A percentile compares a stretch with the other conserved stretches of the same genome.
Conservation (phyloP, 2,113 vertebrate genomes). For the Myxocyprinus asiaticus region DNA sequence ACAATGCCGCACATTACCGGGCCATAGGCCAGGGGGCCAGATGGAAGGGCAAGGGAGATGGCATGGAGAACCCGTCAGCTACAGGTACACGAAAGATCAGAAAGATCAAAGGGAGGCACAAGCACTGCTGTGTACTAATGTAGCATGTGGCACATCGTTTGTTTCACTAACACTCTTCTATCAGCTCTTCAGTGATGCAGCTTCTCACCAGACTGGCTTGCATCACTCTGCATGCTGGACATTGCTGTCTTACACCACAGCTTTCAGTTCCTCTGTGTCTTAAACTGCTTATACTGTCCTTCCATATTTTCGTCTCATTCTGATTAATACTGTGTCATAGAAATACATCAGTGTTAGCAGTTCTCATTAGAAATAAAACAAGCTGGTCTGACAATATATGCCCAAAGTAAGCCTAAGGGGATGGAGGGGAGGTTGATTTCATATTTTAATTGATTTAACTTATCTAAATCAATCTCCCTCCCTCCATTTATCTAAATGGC, state of each 20-base stretch:
- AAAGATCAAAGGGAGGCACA: slow-evolving; percentile 65
- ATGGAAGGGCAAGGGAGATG: slow-evolving; percentile 52
- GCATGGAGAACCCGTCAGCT: slow-evolving; percentile 57
- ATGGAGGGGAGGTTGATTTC: too few species aligned
- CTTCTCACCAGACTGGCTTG: slow-evolving; percentile 21
- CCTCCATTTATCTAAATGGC: too few species aligned
- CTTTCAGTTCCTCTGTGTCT: slow-evolving; percentile 9
- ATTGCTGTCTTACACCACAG: not conserved
- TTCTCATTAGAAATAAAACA: too few species aligned
- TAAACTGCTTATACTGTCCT: not conserved
- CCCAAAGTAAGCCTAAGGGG: too few species aligned
- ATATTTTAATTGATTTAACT: too few species aligned
- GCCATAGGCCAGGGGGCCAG: slow-evolving; percentile 42
- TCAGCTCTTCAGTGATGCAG: slow-evolving; percentile 20
- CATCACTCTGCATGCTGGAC: slow-evolving; percentile 30
- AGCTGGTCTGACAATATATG: too few species aligned
- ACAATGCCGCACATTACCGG: not conserved
- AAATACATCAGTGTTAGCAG: not conserved
- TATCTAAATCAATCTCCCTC: too few species aligned
- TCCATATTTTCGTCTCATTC: not conserved
- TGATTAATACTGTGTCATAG: not conserved
- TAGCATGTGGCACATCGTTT: slow-evolving; percentile 53
- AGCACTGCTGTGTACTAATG: slow-evolving; percentile 72
- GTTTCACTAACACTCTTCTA: slow-evolving; percentile 45
- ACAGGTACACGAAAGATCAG: slow-evolving; percentile 74